Evolutionary conservation across 2,797 vertebrate genomes (phyloP), one percentile per base, ranked within the genome.

Genomic region (Margarornis squamiger): DNA sequence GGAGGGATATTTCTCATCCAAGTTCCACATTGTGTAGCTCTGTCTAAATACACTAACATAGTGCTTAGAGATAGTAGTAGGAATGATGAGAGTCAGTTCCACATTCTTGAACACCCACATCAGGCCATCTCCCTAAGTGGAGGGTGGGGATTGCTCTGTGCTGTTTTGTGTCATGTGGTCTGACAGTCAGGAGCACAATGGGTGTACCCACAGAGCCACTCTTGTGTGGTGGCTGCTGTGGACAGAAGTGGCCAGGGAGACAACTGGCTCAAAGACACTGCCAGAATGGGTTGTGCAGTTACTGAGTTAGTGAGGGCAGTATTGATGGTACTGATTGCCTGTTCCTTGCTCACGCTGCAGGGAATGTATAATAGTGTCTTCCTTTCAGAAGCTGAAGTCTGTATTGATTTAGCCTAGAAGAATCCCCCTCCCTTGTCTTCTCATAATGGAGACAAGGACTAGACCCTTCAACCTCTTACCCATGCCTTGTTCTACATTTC

Each of bases 31-130:
- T n/a, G 36, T 24, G 3, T 63, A 68, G 65, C 18, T 82, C 34
- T 76, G 71, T 27, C 74, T 83, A 61, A 59, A 51, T 36, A 29
- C 0, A 2, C 43, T 77, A 55, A 41, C 4, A 1, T 2, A 55
- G 36, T 23, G n/a, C 68, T 73, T 59, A 30, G 73, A 75, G 65
- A 5, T 27, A 39, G 57, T 39, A 36, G 49, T 49, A 62, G 66
- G 66, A 78, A 43, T 72, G 51, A 55, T 27, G n/a, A 62, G 24
- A 92, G 66, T 74, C 57, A 8, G 12, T 84, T 62, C 79, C 86
- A 88, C 83, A 43, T 93, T 95, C 88, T 81, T 84, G 63, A 61
- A 21, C 65, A 66, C 62, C 76, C 85, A 76, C 85, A 74, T 32
- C 32, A 45, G 63, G 76, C 78, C 4, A 1, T 62, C 36, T 92